Conservation (phyloP, 1,140 invertebrate genomes). For the Lepidotrigona ventralis region DNA sequence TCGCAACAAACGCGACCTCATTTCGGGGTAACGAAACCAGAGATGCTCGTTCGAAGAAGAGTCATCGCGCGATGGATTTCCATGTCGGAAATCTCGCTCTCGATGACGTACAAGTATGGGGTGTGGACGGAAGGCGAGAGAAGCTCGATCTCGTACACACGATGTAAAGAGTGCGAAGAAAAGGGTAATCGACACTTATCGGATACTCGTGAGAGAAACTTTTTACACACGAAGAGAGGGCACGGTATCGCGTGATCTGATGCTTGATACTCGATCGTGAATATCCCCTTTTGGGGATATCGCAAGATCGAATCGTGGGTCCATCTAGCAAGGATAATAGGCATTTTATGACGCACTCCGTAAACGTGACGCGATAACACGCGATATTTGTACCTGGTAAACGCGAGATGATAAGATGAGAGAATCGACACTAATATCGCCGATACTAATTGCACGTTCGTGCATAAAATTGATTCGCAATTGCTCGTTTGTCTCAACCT, state of each 20-base stretch:
- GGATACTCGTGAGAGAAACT: conserved; percentile 60
- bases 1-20: neutral
- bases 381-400: conserved; percentile 7
- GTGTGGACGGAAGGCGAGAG: neutral
- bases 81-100: neutral
- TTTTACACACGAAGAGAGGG: conserved; percentile 10
- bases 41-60: neutral
- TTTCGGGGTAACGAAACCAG: neutral
- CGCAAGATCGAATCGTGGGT: conserved; percentile 54
- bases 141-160: neutral
- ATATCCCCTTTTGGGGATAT: conserved; percentile 28
- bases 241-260: conserved; percentile 45
- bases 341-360: conserved; percentile 39
- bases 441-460: conserved; percentile 4
- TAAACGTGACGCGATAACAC: conserved; percentile 23
- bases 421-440: neutral
- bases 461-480: neutral
- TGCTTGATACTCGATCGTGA: conserved; percentile 22
- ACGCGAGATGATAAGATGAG: too few relatives aligned
- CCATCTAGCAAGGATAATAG: conserved; percentile 48
- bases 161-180: conserved; percentile 21
- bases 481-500: too few relatives aligned
- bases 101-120: neutral
- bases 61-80: neutral
- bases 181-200: conserved; percentile 36